Conservation (phyloP, 37 sponge, comb jelly and placozoan species). For the Tethya wilhelma region DNA sequence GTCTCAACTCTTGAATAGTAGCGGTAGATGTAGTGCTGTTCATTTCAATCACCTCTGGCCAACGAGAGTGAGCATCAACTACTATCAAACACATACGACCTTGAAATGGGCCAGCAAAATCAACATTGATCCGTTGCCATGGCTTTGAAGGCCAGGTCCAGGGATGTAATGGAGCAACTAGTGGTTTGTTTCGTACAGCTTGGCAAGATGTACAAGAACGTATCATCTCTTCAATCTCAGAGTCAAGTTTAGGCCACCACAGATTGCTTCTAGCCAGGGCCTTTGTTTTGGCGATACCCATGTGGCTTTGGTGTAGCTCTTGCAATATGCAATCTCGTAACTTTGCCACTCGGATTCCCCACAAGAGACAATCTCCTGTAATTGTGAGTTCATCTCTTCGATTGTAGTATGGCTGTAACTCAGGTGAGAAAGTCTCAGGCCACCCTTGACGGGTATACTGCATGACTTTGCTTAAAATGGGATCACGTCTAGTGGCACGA, state of each 20-base stretch:
- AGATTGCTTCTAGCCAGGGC: too few species aligned
- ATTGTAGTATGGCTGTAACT: background rate
- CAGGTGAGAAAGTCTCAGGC: background rate
- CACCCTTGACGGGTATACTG: background rate
- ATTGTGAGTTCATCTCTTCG: background rate
- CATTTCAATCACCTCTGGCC: conserved; percentile 23
- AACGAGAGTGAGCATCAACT: conserved; percentile 49
- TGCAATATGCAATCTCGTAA: background rate
- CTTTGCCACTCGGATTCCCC: background rate
- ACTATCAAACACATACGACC: conserved; percentile 18
- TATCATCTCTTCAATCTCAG: background rate
- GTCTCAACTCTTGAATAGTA: background rate
- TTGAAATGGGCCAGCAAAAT: conserved; percentile 37
- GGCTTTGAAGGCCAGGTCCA: conserved; percentile 23
- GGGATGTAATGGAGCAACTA: conserved; percentile 13
- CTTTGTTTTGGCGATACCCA: too few species aligned
- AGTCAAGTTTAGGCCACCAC: too few species aligned
- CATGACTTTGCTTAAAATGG: background rate
- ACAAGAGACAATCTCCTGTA: background rate
- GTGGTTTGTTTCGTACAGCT: background rate
- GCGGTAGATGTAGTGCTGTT: conserved; percentile 16
- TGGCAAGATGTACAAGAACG: background rate
- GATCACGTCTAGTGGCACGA: conserved; percentile 1
- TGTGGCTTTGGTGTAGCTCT: too few species aligned
- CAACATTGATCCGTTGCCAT: conserved; percentile 20